Evolutionary conservation across 1,140 invertebrate genomes (phyloP), one percentile per base, ranked within the genome.

Genomic region (Drosophila nikananu): DNA sequence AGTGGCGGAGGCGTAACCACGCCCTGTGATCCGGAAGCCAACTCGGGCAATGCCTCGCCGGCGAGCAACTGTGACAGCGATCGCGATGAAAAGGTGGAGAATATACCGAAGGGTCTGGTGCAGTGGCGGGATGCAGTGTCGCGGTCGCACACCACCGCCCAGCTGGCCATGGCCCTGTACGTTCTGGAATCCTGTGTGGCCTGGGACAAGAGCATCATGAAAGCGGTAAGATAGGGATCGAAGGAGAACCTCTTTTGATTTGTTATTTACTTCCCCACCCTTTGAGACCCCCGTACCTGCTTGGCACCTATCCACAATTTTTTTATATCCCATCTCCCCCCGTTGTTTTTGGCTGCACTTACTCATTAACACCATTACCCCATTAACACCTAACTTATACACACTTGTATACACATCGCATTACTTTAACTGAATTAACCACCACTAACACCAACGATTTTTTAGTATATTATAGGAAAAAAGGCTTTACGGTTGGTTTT

Each of bases 191-290:
- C 96, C 21, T 97, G 96, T 86, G 98, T 99, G 82, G 98, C 98
- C 27, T 99, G 98, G 98, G 98, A 99, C 94, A 99, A 99, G 94
- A 98, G 97, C 94, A 98, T 99, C 87, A 99, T 99, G 98, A 99
- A 99, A 96, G 98, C 98, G 94, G 97, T 98, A 95, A 96, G 97
- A 93, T 27, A 13, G 39, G 30, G 58, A 5, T 63, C 23, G n/a
- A 17, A 19, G 52, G 30, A 35, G 52, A 37, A 55, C 32, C 32
- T 23, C 19, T 57, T 39, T 57, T 57, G 15, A 39, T 39, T 57
- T 57, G 15, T 55, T 12, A 7, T 21, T 54, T 35, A 19, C 2
- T n/a, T 0, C 8, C 12, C 27, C 39, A n/a, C n/a, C n/a, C n/a
- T n/a, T n/a, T 64, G 39, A 35, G 12, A 65, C 19, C 41, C 10